Evolutionary conservation across 2,113 vertebrate species (phyloP), one percentile per base, ranked within the genome.

Genomic region (Dissostichus mawsoni): DNA sequence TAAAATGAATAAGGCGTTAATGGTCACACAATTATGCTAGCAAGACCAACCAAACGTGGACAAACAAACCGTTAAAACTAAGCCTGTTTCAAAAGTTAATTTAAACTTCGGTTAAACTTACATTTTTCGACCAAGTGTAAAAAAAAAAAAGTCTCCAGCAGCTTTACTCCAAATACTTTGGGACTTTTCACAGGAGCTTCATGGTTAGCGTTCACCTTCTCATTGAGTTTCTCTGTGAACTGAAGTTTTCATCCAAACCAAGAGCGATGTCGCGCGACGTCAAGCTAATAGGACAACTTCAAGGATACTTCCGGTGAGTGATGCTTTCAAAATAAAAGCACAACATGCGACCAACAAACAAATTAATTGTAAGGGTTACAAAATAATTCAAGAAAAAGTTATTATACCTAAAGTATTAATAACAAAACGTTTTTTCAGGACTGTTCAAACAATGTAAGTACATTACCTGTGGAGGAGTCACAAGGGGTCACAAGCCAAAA

Each of bases 71-170:
- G 33, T 57, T 51, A 61, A 79, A 58, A 57, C 2, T 61, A 3
- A 44, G 18, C 48, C 1, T 48, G 17, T 1, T 18, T 4, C n/a
- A 0, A 55, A 69, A 78, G 9, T 48, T 52, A 5, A 11, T 0
- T 55, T 0, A 83, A 86, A 84, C 67, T 56, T 82, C 16, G 12
- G 44, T 53, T 68, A 17, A 85, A 90, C 90, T 91, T 68, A 93
- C 91, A 25, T 14, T 78, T 85, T 85, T 66, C 67, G 63, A 76
- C 41, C 51, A 11, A 41, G 33, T 5, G 66, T 52, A 18, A 12
- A 11, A 11, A 11, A 17, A 3, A 2, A 51, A 33, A 18, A 41
- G 51, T 16, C n/a, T 76, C 57, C 64, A 4, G 25, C 3, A 5
- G 11, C 2, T 69, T 69, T 62, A 51, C 1, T 84, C 66, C 68